phyloP scores from a whole-genome alignment of 1,140 invertebrate genomes.

The Frieseomelitta varia region DNA sequence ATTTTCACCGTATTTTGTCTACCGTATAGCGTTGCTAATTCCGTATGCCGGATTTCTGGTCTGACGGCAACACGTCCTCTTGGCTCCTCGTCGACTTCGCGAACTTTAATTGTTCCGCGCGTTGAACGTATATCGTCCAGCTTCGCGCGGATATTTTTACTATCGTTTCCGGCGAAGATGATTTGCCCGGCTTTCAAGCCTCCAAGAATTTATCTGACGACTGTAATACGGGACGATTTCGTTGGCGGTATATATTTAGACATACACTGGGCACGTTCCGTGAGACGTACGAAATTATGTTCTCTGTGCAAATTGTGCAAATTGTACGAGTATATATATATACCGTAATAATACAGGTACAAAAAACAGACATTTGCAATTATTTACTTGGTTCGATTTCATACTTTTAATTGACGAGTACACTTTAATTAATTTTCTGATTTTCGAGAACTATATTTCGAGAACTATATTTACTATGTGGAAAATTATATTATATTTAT shows the following conservation, averaged over 20 bases:
- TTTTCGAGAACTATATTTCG: too few species aligned
- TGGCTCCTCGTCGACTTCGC: slow-evolving; percentile 24
- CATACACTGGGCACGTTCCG: too few species aligned
- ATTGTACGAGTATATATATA: neutral
- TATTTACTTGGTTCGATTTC: too few species aligned
- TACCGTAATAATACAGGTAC: too few species aligned
- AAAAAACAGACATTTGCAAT: too few species aligned
- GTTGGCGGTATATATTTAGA: neutral
- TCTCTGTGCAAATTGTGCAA: neutral
- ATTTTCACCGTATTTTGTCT: slow-evolving; percentile 56
- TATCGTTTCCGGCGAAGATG: slow-evolving; percentile 20
- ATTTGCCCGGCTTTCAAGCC: slow-evolving; percentile 16
- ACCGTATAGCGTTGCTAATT: slow-evolving; percentile 61
- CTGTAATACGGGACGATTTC: neutral
- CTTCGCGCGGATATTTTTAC: slow-evolving; percentile 49
- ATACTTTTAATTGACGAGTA: too few species aligned
- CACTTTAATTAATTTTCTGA: too few species aligned
- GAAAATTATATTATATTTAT: too few species aligned
- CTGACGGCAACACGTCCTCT: slow-evolving; percentile 66
- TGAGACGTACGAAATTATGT: neutral
- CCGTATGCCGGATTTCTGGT: slow-evolving; percentile 75
- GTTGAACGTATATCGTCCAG: neutral
- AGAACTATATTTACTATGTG: too few species aligned
- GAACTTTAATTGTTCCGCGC: slow-evolving; percentile 57
- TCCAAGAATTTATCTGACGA: neutral